Percentiles rank a stretch among this genome's conserved stretches.
Conservation (phyloP, 2,113 vertebrate species). For the Telmatochromis brichardi region DNA sequence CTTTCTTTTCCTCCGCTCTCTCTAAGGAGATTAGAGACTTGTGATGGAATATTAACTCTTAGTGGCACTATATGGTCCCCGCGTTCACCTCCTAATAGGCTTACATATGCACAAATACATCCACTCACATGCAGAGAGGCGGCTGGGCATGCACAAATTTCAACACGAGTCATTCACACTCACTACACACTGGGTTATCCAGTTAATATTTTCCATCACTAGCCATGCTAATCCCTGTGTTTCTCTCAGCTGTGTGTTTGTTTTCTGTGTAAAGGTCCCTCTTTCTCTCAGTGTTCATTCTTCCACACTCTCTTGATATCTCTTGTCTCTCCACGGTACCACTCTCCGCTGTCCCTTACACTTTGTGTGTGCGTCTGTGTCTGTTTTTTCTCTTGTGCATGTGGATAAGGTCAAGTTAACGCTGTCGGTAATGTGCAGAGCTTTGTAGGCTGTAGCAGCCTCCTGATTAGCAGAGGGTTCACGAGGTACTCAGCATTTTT, state of each 20-base stretch:
- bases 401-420: slow-evolving; percentile 29
- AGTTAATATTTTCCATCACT: slow-evolving; percentile 46
- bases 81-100: slow-evolving; percentile 37
- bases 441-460: slow-evolving; percentile 2
- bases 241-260: slow-evolving; percentile 2
- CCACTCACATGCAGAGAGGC: background rate
- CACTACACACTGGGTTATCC: slow-evolving; percentile 11
- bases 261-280: slow-evolving; percentile 30
- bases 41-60: slow-evolving; percentile 65
- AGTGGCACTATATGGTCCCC: slow-evolving; percentile 14
- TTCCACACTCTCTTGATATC: background rate
- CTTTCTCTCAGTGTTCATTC: background rate
- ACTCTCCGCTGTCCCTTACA: slow-evolving; percentile 49
- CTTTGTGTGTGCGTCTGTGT: background rate
- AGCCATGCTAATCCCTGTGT: slow-evolving; percentile 38
- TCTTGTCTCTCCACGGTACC: slow-evolving; percentile 14
- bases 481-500: background rate
- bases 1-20: background rate
- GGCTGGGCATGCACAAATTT: background rate
- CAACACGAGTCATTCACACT: slow-evolving; percentile 7
- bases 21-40: slow-evolving; percentile 67
- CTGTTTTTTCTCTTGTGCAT: slow-evolving; percentile 3
- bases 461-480: background rate
- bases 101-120: slow-evolving; percentile 9
- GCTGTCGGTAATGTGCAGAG: background rate